phyloP scores from a whole-genome alignment of 1,140 invertebrate species.

The Rhopalosiphum maidis region DNA sequence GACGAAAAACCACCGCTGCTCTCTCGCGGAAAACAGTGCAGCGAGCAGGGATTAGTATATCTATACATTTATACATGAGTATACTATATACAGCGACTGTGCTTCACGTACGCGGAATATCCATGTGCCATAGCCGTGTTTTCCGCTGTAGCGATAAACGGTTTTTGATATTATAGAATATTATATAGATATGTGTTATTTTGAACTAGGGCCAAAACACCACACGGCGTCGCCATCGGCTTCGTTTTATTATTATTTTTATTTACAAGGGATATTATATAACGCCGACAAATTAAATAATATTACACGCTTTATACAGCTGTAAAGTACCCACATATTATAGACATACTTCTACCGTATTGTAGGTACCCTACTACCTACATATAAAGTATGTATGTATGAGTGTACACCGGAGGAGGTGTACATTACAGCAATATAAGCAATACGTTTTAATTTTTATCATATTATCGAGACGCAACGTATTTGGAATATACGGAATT shows the following conservation, averaged over 20 bases:
- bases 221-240: not conserved
- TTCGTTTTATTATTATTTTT: not conserved
- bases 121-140: not conserved
- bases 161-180: slow-evolving; percentile 9
- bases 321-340: not conserved
- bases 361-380: not conserved
- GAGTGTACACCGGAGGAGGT: not conserved
- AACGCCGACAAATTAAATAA: not conserved
- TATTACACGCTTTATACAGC: not conserved
- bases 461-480: not conserved
- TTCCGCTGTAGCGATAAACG: not conserved
- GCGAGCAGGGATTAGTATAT: not conserved
- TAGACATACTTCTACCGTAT: not conserved
- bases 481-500: not conserved
- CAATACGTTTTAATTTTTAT: not conserved
- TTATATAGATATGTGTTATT: not conserved
- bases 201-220: not conserved
- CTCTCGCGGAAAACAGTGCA: not conserved
- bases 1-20: not conserved
- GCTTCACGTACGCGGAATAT: not conserved
- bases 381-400: not conserved
- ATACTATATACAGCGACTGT: not conserved
- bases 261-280: not conserved
- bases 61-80: not conserved
- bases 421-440: not conserved